phyloP scores from a whole-genome alignment of 2,113 vertebrate species.

The Triplophysa rosa region DNA sequence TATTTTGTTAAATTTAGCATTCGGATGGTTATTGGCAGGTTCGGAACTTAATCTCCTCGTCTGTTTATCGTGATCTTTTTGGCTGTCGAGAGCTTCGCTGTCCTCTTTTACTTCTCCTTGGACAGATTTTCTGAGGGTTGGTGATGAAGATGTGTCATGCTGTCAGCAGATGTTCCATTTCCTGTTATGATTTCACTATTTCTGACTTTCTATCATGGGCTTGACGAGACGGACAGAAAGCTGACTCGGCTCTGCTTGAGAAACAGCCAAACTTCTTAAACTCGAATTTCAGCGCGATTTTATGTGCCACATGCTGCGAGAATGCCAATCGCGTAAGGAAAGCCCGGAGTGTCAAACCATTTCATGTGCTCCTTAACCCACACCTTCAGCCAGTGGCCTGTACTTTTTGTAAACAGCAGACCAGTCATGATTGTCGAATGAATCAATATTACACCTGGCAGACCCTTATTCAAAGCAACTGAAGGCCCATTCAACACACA shows the following conservation, averaged over 20 bases:
- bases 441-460: no score
- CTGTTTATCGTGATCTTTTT: slow-evolving; percentile 30
- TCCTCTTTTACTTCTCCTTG: slow-evolving; percentile 35
- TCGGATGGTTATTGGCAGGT: slow-evolving; percentile 3
- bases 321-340: slow-evolving; percentile 15
- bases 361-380: neutral
- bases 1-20: slow-evolving; percentile 14
- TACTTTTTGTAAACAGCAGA: neutral
- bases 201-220: slow-evolving; percentile 34
- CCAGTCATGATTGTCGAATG: no score
- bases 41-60: slow-evolving; percentile 34
- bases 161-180: slow-evolving; percentile 52
- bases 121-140: slow-evolving; percentile 53
- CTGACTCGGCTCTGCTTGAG: slow-evolving; percentile 35
- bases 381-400: neutral
- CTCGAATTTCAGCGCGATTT: neutral
- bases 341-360: neutral
- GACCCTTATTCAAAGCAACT: no score
- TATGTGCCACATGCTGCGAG: neutral
- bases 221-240: slow-evolving; percentile 36
- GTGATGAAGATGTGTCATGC: slow-evolving; percentile 54
- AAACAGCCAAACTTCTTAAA: slow-evolving; percentile 2
- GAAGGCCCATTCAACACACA: no score
- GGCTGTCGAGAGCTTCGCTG: slow-evolving; percentile 20
- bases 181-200: slow-evolving; percentile 42